Percentiles rank a stretch among this genome's conserved stretches.
Conservation (phyloP, 1,140 invertebrate genomes). For the Brachionus rotundiformis region DNA sequence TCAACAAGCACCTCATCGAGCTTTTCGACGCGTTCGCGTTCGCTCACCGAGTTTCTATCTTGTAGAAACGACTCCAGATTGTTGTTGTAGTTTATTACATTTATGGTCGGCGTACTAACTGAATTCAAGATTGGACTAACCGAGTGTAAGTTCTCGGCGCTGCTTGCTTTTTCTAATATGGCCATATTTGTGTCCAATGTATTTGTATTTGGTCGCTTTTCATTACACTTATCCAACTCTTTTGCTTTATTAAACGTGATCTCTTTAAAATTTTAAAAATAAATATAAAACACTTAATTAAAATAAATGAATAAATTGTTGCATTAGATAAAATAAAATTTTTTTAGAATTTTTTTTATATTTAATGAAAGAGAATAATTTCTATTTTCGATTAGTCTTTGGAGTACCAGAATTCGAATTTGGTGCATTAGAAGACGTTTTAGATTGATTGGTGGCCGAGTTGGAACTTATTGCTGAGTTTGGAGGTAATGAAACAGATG, state of each 20-base stretch:
- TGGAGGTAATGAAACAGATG: slow-evolving; percentile 3
- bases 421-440: slow-evolving; percentile 27
- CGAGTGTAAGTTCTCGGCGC: slow-evolving; percentile 5
- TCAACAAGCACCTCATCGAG: background rate
- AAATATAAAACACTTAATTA: background rate
- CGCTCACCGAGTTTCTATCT: background rate
- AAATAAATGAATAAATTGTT: slow-evolving; percentile 31
- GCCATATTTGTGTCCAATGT: slow-evolving; percentile 43
- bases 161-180: slow-evolving; percentile 28
- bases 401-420: slow-evolving; percentile 23
- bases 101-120: slow-evolving; percentile 30
- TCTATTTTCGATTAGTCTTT: slow-evolving; percentile 31
- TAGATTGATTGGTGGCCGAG: background rate
- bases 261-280: background rate
- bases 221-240: slow-evolving; percentile 45
- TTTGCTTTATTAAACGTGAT: slow-evolving; percentile 40
- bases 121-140: background rate
- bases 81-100: slow-evolving; percentile 50
- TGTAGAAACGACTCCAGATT: slow-evolving; percentile 44
- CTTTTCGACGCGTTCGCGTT: background rate
- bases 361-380: background rate
- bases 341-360: background rate
- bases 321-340: slow-evolving; percentile 32
- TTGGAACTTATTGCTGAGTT: slow-evolving; percentile 31
- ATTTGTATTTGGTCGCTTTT: slow-evolving; percentile 32